Base-by-base conservation (phyloP, 2,888 invertebrate genomes). In the Chymomyza amoena region DNA sequence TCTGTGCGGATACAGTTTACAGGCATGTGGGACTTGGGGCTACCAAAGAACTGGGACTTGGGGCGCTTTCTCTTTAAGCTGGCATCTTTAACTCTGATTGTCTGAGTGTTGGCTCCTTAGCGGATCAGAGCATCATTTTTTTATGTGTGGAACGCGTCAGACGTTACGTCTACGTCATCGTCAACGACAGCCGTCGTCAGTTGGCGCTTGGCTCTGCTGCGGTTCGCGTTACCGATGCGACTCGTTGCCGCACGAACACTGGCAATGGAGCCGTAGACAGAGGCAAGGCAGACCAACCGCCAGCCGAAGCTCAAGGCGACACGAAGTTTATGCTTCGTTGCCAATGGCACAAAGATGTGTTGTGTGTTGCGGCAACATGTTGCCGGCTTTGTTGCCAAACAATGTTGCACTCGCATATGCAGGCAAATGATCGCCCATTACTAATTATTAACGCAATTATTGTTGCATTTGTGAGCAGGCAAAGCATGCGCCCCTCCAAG, bases 381-480 rank as follows among this genome's bases (percentile, higher is more conserved):
- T 72, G 75, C 70, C 25, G 20, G 45, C 45, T n/a, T 7, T 25
- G 66, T 45, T 66, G 36, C 45, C 20, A 61, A 1, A 45, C 39
- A 61, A 63, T 60, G 72, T 66, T 72, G 72, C 71, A 15, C 20
- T 20, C 45, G 28, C 25, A 25, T 6, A 18, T 16, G 16, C 61
- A 13, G n/a, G n/a, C 76, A 45, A 72, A 56, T 66, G 69, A 81
- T 82, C 72, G 75, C 65, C 70, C 70, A 79, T 82, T 78, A 73
- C 81, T 69, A 70, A 84, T 82, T 87, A 73, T 75, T 81, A 81
- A 70, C 64, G 64, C 70, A 74, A 87, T 87, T 86, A 76, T 78
- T 72, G 70, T 64, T 72, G 77, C 72, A 69, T 25, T 54, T 54
- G 16, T 18, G 52, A 18, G 16, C 18, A 54, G 16, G n/a, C 52